phyloP scores from a whole-genome alignment of 2,797 vertebrate genomes.

The Picus viridis region DNA sequence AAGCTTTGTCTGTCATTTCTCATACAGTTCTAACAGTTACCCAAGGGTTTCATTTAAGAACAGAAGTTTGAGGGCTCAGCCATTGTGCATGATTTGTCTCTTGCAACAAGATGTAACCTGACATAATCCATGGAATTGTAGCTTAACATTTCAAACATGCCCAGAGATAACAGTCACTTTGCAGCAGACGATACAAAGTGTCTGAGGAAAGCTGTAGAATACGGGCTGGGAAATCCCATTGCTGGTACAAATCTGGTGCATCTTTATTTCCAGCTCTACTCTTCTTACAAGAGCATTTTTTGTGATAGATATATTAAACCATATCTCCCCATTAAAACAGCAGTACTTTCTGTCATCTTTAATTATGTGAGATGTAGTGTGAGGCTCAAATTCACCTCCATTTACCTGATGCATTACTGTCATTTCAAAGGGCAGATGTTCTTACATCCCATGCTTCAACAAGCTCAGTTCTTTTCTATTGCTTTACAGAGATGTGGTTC shows the following conservation, averaged over 20 bases:
- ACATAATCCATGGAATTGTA: neutral
- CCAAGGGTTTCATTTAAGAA: neutral
- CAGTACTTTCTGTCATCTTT: constrained; percentile 45
- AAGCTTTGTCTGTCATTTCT: neutral
- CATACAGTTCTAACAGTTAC: neutral
- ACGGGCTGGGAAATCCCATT: neutral
- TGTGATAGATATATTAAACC: constrained; percentile 6
- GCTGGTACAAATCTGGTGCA: neutral
- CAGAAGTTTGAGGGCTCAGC: neutral
- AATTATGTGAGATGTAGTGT: constrained; percentile 51
- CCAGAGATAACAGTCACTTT: neutral
- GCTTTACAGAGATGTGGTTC: neutral
- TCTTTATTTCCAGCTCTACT: neutral
- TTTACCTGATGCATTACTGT: constrained; percentile 67
- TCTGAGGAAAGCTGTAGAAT: neutral
- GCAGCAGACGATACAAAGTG: neutral
- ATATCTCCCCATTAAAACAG: constrained; percentile 1
- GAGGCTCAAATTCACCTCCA: constrained; percentile 46
- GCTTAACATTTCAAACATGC: neutral
- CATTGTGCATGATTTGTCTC: neutral
- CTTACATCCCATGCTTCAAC: constrained; percentile 48
- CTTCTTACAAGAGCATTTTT: neutral
- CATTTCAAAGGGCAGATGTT: constrained; percentile 65
- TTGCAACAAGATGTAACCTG: neutral
- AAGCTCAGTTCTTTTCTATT: constrained; percentile 3